phyloP scores from a whole-genome alignment of 2,113 vertebrate genomes.

The Chrysemys picta region DNA sequence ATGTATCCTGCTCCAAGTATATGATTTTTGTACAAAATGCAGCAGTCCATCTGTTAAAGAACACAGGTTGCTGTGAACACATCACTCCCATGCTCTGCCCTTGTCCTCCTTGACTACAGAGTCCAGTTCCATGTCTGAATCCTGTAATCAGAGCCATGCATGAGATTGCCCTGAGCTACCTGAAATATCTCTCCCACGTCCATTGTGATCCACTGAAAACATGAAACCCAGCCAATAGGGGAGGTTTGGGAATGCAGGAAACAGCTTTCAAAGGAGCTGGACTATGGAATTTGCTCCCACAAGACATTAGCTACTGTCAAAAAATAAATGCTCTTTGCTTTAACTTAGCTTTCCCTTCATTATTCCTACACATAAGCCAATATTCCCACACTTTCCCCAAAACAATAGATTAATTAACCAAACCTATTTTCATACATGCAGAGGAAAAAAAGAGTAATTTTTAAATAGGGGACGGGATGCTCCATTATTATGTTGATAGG shows the following conservation, averaged over 20 bases:
- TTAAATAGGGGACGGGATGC: too few species aligned
- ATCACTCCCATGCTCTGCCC: neutral
- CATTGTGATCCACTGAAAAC: neutral
- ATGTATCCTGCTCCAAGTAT: neutral
- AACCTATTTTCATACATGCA: neutral
- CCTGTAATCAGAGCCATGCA: neutral
- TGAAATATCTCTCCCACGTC: neutral
- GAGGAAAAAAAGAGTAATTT: neutral
- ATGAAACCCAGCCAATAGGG: neutral
- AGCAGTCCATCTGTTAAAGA: neutral
- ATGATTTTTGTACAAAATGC: neutral
- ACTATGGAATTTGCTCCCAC: neutral
- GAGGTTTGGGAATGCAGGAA: conserved; percentile 38
- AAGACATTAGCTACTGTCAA: neutral
- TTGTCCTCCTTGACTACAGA: neutral
- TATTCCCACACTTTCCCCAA: neutral
- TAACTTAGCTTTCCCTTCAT: neutral
- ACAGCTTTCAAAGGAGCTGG: neutral
- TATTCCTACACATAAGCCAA: neutral
- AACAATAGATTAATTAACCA: neutral
- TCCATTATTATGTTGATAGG: neutral
- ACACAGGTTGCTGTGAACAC: rapidly evolving
- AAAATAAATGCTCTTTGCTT: neutral
- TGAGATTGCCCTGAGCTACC: neutral
- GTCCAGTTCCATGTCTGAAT: rapidly evolving